Evolutionary conservation across 2,888 invertebrate species (phyloP).

Genomic region (Theretra japonica): DNA sequence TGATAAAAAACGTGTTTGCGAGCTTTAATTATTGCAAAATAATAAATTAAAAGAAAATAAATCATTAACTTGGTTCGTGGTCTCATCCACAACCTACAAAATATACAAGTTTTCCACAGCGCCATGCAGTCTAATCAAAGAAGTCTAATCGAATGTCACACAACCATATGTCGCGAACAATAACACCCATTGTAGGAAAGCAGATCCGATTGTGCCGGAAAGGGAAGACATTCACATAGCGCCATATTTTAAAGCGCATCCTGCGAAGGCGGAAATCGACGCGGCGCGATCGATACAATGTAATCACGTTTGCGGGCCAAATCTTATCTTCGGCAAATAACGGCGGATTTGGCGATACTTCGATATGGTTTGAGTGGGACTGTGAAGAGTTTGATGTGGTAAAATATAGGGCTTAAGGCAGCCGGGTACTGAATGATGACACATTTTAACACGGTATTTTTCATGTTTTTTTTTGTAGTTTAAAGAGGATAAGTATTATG

Average conservation of each 20-base stretch:
- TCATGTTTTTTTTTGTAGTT: too few relatives aligned
- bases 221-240: slow-evolving; percentile 19
- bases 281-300: slow-evolving; percentile 17
- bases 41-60: too few relatives aligned
- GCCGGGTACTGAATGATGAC: too few relatives aligned
- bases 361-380: slow-evolving; percentile 2
- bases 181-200: slow-evolving; percentile 12
- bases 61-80: too few relatives aligned
- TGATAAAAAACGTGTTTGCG: too few relatives aligned
- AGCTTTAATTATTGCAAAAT: too few relatives aligned
- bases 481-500: too few relatives aligned
- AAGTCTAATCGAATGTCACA: not conserved
- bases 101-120: too few relatives aligned
- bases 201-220: slow-evolving; percentile 18
- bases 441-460: too few relatives aligned
- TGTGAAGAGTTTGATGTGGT: not conserved
- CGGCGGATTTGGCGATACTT: not conserved
- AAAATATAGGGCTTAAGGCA: too few relatives aligned
- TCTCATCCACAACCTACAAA: too few relatives aligned
- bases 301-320: slow-evolving; percentile 15
- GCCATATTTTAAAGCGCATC: slow-evolving; percentile 24
- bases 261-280: slow-evolving; percentile 1
- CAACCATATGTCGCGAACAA: not conserved
- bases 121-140: not conserved
- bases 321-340: slow-evolving; percentile 23